phyloP scores from a whole-genome alignment of 2,888 invertebrate species.

The Sclerodermus sp. region DNA sequence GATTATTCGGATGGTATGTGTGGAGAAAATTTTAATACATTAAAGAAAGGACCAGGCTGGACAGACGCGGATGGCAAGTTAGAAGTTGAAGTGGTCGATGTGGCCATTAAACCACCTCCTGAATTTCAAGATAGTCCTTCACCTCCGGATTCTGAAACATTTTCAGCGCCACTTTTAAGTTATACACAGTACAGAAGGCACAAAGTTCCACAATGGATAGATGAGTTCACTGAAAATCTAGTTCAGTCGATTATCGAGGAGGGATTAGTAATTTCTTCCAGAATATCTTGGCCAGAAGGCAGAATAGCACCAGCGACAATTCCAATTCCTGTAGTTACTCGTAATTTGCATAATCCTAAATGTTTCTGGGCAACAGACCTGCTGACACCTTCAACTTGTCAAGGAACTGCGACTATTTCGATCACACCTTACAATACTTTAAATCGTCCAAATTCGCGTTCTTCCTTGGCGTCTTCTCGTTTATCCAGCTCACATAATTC shows the following conservation, averaged over 20 bases:
- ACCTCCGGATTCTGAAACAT: constrained; percentile 52
- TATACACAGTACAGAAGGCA: constrained; percentile 32
- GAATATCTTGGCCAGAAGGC: constrained; percentile 55
- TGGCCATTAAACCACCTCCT: constrained; percentile 79
- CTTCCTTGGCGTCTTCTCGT: constrained; percentile 75
- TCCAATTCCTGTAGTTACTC: constrained; percentile 31
- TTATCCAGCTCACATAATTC: constrained; percentile 86
- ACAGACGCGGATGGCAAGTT: constrained; percentile 60
- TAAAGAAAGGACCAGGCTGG: constrained; percentile 75
- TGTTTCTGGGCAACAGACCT: constrained; percentile 63
- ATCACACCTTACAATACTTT: constrained; percentile 54
- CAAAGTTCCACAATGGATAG: constrained; percentile 44
- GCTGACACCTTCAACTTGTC: constrained; percentile 60
- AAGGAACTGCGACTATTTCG: constrained; percentile 45
- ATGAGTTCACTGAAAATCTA: constrained; percentile 59
- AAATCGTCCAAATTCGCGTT: constrained; percentile 73
- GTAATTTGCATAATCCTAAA: constrained; percentile 33
- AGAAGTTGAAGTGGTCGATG: constrained; percentile 60
- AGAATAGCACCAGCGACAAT: constrained; percentile 39
- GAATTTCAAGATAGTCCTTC: constrained; percentile 76
- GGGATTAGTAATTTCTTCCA: constrained; percentile 58
- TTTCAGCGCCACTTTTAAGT: constrained; percentile 43
- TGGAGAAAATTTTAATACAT: constrained; percentile 79
- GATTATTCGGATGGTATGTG: constrained; percentile 80
- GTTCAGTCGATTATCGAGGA: constrained; percentile 59